Conservation (phyloP, 37 sponge, comb jelly and placozoan species). For the Halichondria panicea region DNA sequence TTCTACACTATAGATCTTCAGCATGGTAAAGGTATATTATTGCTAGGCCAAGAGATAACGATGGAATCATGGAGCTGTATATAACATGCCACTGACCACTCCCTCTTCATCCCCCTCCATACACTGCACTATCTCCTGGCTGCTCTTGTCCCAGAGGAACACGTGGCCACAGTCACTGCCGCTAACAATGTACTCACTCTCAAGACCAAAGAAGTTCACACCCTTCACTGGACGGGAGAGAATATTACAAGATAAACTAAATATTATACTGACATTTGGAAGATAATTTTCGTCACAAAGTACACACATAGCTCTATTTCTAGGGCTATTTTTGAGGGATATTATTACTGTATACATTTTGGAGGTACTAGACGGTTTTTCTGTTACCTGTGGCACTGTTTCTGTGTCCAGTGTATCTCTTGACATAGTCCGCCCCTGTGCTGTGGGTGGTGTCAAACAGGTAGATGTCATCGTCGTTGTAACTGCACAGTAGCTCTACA, state of each 20-base stretch:
- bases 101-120: slow-evolving; percentile 83
- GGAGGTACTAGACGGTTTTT: too few species aligned
- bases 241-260: too few species aligned
- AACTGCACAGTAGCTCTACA: slow-evolving; percentile 85
- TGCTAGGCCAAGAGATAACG: not conserved
- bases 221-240: slow-evolving; percentile 77
- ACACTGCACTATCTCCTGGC: slow-evolving; percentile 83
- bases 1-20: not conserved
- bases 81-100: slow-evolving; percentile 64
- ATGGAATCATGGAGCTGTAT: not conserved
- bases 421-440: slow-evolving; percentile 53
- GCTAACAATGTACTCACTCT: slow-evolving; percentile 91
- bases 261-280: too few species aligned
- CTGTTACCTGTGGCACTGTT: slow-evolving; percentile 85
- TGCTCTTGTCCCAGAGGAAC: slow-evolving; percentile 91
- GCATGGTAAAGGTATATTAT: too few species aligned
- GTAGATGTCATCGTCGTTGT: slow-evolving; percentile 96
- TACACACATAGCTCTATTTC: not conserved
- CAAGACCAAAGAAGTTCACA: slow-evolving; percentile 93
- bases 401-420: slow-evolving; percentile 82
- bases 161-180: slow-evolving; percentile 98
- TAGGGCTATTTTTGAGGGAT: too few species aligned
- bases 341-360: too few species aligned
- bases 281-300: too few species aligned
- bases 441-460: slow-evolving; percentile 83